Conservation (phyloP, 2,113 vertebrate genomes). For the Chlorodrepanis virens region DNA sequence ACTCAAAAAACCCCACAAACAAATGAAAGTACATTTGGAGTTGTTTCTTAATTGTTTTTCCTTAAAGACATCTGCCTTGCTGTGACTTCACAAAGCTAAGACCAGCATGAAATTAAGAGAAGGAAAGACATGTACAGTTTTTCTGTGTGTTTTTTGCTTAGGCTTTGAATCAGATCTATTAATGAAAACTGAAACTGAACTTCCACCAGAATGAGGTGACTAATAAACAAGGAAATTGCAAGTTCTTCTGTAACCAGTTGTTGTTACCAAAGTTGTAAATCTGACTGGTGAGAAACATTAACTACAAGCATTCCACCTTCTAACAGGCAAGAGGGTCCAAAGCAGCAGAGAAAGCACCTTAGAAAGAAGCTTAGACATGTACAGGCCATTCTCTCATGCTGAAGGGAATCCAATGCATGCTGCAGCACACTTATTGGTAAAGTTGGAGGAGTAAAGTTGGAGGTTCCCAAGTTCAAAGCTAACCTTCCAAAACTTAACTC, state of each 20-base stretch:
- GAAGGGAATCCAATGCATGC: background rate
- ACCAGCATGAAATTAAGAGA: background rate
- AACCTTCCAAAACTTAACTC: background rate
- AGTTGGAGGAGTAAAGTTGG: background rate
- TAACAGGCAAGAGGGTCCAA: background rate
- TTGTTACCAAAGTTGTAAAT: background rate
- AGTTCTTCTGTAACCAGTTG: background rate
- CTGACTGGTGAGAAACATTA: background rate
- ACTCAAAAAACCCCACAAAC: background rate
- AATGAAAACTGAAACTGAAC: background rate
- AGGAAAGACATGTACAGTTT: background rate
- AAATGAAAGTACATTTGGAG: background rate
- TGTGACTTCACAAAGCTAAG: background rate
- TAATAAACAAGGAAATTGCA: background rate
- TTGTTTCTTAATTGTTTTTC: background rate
- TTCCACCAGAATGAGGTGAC: background rate
- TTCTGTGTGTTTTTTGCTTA: background rate
- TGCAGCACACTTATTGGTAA: background rate
- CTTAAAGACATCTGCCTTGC: background rate
- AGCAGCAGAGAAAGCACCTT: background rate
- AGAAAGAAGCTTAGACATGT: background rate
- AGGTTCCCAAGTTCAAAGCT: background rate
- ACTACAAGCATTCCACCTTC: background rate
- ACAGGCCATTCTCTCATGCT: background rate
- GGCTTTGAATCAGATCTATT: background rate